Evolutionary conservation across 1,140 invertebrate species (phyloP), one percentile per base, ranked within the genome.

Genomic region (Stenopsyche tienmushanensis): DNA sequence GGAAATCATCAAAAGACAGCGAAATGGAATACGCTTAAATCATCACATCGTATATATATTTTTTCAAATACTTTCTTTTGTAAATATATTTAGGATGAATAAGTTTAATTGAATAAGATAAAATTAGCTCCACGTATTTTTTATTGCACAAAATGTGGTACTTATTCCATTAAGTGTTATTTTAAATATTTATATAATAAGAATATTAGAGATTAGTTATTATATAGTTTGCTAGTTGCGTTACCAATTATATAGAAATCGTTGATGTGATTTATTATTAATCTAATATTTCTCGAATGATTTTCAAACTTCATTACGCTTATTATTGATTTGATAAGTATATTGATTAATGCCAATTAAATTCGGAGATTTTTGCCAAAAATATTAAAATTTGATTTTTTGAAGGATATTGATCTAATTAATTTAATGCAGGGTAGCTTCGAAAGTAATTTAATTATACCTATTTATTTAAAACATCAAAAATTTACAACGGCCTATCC

Each of bases 101-200:
- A n/a, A n/a, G n/a, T n/a, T n/a, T n/a, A n/a, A n/a, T n/a, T n/a
- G n/a, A n/a, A n/a, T n/a, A n/a, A n/a, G n/a, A n/a, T n/a, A 23
- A 47, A 60, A 39, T 26, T 29, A 26, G 29, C 10, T 47, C 41
- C 42, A 47, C 41, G 57, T 60, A 60, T 60, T 60, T 60, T 60
- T 60, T 47, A 60, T 60, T 60, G 57, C 57, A 60, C 57, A 47
- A 53, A 53, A 57, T 60, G 57, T 60, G 41, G 42, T 60, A 60
- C 21, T 26, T 60, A 60, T 47, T 60, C 42, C 13, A 23, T 60
- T 60, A 60, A 60, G 23, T 60, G 57, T 60, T 60, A 26, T 44
- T 29, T 39, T 18, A 34, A 7, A 34, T 34, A 34, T 34, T 34
- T 15, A 47, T 8, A 47, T 47, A 47, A 47, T 9, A 47, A 5